Conservation (phyloP, 1,140 invertebrate genomes). For the Drosophila lini region DNA sequence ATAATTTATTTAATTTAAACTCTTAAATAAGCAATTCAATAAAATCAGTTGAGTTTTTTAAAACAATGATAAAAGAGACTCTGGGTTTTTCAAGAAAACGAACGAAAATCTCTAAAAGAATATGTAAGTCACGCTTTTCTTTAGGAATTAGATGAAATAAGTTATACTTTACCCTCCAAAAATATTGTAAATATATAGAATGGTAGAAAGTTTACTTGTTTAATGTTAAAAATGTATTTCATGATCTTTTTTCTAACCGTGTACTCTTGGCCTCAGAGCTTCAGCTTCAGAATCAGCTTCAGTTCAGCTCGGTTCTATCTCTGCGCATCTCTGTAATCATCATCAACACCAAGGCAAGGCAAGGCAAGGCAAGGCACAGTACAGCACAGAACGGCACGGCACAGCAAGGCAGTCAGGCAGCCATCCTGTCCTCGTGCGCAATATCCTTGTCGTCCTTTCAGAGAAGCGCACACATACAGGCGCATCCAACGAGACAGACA, state of each 20-base stretch:
- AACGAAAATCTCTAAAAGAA: background rate
- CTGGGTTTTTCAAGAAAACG: background rate
- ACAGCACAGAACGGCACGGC: slow-evolving; percentile 24
- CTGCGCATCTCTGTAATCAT: slow-evolving; percentile 81
- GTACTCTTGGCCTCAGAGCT: slow-evolving; percentile 21
- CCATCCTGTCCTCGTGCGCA: slow-evolving; percentile 80
- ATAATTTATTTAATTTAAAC: background rate
- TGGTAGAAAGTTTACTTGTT: background rate
- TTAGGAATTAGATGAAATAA: background rate
- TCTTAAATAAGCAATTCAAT: background rate
- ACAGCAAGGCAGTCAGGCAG: slow-evolving; percentile 63
- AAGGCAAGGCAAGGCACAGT: slow-evolving; percentile 30
- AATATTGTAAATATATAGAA: background rate
- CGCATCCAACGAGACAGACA: slow-evolving; percentile 36
- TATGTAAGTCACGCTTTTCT: background rate
- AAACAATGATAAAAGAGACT: background rate
- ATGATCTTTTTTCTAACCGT: background rate
- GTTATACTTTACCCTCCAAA: too few species aligned
- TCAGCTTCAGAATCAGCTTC: slow-evolving; percentile 43
- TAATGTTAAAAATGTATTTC: too few species aligned
- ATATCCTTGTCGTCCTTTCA: slow-evolving; percentile 79
- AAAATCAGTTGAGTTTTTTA: background rate
- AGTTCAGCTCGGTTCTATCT: slow-evolving; percentile 69
- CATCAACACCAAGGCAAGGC: slow-evolving; percentile 78
- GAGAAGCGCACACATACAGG: slow-evolving; percentile 16